phyloP scores from a whole-genome alignment of 2,888 invertebrate genomes.

The Drosophila rellima region DNA sequence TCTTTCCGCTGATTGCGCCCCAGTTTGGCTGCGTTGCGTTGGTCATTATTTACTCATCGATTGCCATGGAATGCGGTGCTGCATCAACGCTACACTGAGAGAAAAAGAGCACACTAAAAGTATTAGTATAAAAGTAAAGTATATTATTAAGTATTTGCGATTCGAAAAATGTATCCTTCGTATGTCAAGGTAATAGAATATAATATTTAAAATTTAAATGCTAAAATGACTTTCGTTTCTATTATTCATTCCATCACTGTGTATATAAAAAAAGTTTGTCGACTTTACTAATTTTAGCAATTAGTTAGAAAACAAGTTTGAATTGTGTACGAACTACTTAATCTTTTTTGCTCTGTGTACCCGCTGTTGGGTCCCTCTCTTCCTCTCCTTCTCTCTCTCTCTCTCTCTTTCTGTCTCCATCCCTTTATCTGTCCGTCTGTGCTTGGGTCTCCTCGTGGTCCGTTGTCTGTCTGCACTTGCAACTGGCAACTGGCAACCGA shows the following conservation, averaged over 20 bases:
- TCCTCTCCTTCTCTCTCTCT: conserved; percentile 4
- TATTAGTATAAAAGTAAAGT: too few species aligned
- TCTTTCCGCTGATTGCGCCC: conserved; percentile 38
- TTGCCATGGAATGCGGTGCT: conserved; percentile 71
- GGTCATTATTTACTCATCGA: conserved; percentile 82
- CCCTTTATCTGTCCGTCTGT: not conserved
- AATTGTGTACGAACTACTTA: too few species aligned
- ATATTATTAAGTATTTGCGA: too few species aligned
- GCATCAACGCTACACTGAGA: conserved; percentile 39
- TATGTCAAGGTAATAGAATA: too few species aligned
- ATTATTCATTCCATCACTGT: too few species aligned
- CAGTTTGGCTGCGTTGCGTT: conserved; percentile 76
- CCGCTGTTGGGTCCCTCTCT: conserved; percentile 26
- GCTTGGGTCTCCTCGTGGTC: conserved; percentile 1
- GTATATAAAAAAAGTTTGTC: too few species aligned
- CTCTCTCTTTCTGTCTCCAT: not conserved
- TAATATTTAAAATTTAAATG: too few species aligned
- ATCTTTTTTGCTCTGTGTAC: not conserved
- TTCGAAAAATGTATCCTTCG: too few species aligned
- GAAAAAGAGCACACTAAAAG: not conserved
- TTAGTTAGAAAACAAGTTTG: too few species aligned
- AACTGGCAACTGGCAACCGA: conserved; percentile 45
- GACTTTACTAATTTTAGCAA: too few species aligned
- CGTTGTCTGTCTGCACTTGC: conserved; percentile 46
- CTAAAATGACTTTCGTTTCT: too few species aligned